These are phyloP conservation scores for Gambusia affinis DNA, from an alignment of 2,113 vertebrate species.

Conservation along the genomic window DNA sequence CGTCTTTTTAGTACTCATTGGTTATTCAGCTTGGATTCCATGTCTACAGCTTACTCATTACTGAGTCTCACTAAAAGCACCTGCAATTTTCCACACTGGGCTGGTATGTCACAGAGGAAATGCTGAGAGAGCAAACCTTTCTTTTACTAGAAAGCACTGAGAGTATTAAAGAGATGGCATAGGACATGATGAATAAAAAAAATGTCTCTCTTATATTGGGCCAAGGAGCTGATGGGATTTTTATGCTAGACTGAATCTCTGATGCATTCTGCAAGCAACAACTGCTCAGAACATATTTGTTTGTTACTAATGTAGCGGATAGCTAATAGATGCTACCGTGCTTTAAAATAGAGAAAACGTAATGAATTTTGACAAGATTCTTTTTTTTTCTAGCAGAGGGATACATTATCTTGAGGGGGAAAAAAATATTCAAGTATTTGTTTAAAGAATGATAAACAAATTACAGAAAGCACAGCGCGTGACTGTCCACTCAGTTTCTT, in stretches of 20 bases:
- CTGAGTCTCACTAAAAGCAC: slow-evolving; percentile 67
- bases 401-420: neutral
- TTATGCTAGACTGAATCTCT: slow-evolving; percentile 62
- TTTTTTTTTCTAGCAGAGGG: slow-evolving; percentile 2
- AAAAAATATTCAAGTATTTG: slow-evolving; percentile 14
- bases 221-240: slow-evolving; percentile 63
- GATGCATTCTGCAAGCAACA: slow-evolving; percentile 46
- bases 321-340: slow-evolving; percentile 49
- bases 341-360: slow-evolving; percentile 43
- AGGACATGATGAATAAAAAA: slow-evolving; percentile 64
- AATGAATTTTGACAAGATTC: slow-evolving; percentile 3
- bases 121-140: slow-evolving; percentile 67
- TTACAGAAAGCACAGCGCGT: slow-evolving; percentile 29
- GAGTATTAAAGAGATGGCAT: slow-evolving; percentile 67
- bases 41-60: slow-evolving; percentile 66
- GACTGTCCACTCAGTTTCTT: slow-evolving; percentile 32
- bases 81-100: slow-evolving; percentile 50
- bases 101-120: slow-evolving; percentile 53
- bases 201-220: slow-evolving; percentile 58
- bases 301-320: slow-evolving; percentile 44
- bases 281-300: slow-evolving; percentile 55
- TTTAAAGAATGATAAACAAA: slow-evolving; percentile 27
- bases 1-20: slow-evolving; percentile 53
- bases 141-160: slow-evolving; percentile 57
- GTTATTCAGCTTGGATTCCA: slow-evolving; percentile 61